phyloP scores from a whole-genome alignment of 2,113 vertebrate genomes.

The Nansenia antarctica region DNA sequence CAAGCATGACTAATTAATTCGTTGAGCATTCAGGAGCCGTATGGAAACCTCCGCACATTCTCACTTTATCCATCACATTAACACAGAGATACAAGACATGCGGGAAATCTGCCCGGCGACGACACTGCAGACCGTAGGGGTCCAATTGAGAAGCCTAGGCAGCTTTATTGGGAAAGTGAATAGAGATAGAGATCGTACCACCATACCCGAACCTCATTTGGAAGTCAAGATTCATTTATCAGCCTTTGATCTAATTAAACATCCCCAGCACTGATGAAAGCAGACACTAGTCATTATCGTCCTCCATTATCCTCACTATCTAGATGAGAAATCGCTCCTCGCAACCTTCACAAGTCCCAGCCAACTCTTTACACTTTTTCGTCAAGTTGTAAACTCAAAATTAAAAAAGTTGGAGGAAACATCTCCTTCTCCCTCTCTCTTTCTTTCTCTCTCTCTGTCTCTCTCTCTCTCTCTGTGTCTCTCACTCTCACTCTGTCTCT shows the following conservation, averaged over 20 bases:
- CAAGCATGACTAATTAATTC: background rate
- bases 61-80: background rate
- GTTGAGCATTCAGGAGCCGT: background rate
- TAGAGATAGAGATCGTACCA: slow-evolving; percentile 1
- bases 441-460: background rate
- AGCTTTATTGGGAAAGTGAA: no score
- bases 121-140: no score
- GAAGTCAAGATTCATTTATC: slow-evolving; percentile 61
- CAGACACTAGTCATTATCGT: slow-evolving; percentile 45
- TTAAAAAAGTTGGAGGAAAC: no score
- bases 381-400: no score
- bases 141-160: no score
- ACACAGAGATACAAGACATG: no score
- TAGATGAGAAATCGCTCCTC: slow-evolving; percentile 25
- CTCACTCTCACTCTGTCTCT: background rate
- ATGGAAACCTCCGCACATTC: background rate
- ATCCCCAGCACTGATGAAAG: slow-evolving; percentile 50
- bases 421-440: slow-evolving; percentile 2
- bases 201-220: slow-evolving; percentile 51
- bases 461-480: background rate
- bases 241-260: slow-evolving; percentile 66
- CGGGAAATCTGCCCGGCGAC: no score
- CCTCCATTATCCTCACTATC: slow-evolving; percentile 45
- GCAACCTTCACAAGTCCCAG: no score
- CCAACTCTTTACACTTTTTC: no score